Evolutionary conservation across 2,113 vertebrate species (phyloP).

Genomic region (Tonatia bakeri): DNA sequence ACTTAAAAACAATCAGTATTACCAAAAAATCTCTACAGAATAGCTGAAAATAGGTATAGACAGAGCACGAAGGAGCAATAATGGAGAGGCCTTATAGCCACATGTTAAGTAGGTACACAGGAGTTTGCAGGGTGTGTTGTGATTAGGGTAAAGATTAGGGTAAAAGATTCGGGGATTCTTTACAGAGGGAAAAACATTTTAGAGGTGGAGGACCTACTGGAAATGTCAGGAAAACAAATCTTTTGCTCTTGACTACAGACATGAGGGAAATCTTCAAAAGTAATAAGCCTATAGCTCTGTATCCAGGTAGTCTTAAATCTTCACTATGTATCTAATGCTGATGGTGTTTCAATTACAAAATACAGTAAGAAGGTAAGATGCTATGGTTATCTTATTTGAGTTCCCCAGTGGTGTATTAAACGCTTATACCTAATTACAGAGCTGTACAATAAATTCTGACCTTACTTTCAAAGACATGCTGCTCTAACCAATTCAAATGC

Average conservation of each 20-base stretch:
- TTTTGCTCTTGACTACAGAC: slow-evolving; percentile 30
- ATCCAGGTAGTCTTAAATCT: not conserved
- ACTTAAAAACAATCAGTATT: not conserved
- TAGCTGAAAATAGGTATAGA: not conserved
- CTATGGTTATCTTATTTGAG: not conserved
- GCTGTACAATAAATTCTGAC: not conserved
- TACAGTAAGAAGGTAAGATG: not conserved
- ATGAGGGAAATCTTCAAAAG: not conserved
- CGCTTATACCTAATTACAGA: not conserved
- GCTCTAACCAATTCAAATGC: not conserved
- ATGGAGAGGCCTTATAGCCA: not conserved
- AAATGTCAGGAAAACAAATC: not conserved
- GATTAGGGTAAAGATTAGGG: not conserved
- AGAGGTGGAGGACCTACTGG: not conserved
- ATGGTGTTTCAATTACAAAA: not conserved
- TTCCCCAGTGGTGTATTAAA: not conserved
- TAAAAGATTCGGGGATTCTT: not conserved
- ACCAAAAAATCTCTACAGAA: slow-evolving; percentile 29
- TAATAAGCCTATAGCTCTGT: not conserved
- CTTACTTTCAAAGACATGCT: not conserved
- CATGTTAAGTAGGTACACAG: not conserved
- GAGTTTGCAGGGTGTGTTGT: not conserved
- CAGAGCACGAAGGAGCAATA: not conserved
- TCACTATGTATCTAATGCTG: not conserved
- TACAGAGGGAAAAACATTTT: slow-evolving; percentile 24